Evolutionary conservation across 2,888 invertebrate species (phyloP).

Genomic region (Hofmannophila pseudospretella): DNA sequence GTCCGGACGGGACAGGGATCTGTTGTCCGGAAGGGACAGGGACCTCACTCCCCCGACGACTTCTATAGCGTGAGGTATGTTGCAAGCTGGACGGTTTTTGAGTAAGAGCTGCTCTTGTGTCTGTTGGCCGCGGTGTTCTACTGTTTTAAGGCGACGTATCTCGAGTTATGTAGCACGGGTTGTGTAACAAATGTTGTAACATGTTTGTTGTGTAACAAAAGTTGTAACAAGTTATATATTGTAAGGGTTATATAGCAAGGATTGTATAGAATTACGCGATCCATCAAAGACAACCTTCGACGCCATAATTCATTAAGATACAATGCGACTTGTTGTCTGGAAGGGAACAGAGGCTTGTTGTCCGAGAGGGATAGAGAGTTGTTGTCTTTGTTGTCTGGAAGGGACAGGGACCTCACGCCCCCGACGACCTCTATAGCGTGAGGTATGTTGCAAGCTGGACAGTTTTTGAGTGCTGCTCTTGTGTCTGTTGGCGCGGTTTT

Average conservation of each 20-base stretch:
- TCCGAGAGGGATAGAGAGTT: too few relatives aligned
- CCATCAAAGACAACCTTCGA: conserved; percentile 56
- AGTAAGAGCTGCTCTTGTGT: background rate
- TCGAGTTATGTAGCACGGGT: background rate
- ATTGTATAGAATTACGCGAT: too few relatives aligned
- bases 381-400: too few relatives aligned
- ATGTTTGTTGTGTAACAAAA: background rate
- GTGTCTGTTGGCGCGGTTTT: background rate
- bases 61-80: conserved; percentile 1
- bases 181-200: background rate
- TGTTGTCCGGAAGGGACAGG: background rate
- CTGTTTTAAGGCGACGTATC: background rate
- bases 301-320: conserved; percentile 65
- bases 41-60: background rate
- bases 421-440: background rate
- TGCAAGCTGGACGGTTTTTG: background rate
- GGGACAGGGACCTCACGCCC: background rate
- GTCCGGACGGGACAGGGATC: too few relatives aligned
- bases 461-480: background rate
- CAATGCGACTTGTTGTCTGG: conserved; percentile 26
- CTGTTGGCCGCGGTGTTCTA: background rate
- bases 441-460: background rate
- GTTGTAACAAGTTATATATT: background rate
- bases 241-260: background rate
- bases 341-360: too few relatives aligned